Evolutionary conservation across 2,888 invertebrate species (phyloP).

Genomic region (Apodemia duryi): DNA sequence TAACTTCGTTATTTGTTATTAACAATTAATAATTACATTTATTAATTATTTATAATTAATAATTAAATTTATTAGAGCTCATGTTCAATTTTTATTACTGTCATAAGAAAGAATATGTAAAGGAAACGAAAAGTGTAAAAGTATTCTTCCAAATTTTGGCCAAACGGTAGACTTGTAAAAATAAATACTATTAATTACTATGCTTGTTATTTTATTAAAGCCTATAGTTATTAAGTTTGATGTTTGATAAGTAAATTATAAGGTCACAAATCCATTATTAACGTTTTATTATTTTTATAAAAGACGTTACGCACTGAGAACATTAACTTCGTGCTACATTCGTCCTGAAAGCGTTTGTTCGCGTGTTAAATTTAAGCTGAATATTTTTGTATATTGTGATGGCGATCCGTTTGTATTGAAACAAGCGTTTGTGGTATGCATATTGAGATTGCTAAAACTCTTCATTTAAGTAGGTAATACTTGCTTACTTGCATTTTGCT

Average conservation of each 20-base stretch:
- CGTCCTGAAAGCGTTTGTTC: too few relatives aligned
- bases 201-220: conserved; percentile 25
- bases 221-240: background rate
- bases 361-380: too few relatives aligned
- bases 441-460: too few relatives aligned
- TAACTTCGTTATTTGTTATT: background rate
- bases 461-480: too few relatives aligned
- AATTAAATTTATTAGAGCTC: conserved; percentile 23
- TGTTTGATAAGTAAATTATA: background rate
- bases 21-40: background rate
- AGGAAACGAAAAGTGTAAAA: conserved; percentile 48
- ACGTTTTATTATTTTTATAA: too few relatives aligned
- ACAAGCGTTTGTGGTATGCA: too few relatives aligned
- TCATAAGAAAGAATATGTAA: conserved; percentile 15
- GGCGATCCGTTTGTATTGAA: too few relatives aligned
- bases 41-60: conserved; percentile 19
- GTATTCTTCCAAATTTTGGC: conserved; percentile 73
- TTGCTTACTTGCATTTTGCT: too few relatives aligned
- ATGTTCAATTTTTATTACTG: conserved; percentile 12
- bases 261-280: too few relatives aligned
- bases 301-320: too few relatives aligned
- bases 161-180: conserved; percentile 67
- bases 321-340: too few relatives aligned
- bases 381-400: too few relatives aligned
- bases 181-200: conserved; percentile 50